phyloP scores from a whole-genome alignment of 2,888 invertebrate genomes.

The Rotaria macrura region DNA sequence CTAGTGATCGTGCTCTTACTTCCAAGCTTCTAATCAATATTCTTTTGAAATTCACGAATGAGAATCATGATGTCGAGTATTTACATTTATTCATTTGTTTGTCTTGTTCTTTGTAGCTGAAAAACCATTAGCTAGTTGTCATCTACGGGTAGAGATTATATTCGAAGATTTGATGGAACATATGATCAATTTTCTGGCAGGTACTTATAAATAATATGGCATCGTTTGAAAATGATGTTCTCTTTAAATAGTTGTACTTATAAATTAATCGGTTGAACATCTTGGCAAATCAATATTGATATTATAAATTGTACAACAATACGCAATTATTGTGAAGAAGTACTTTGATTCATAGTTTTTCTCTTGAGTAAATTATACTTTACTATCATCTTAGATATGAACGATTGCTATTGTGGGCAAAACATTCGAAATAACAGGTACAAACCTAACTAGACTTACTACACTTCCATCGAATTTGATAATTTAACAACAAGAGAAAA shows the following conservation, averaged over 20 bases:
- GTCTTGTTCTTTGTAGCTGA: neutral
- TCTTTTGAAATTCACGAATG: too few relatives aligned
- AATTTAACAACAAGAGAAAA: conserved; percentile 9
- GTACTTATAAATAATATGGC: neutral
- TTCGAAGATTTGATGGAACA: conserved; percentile 31
- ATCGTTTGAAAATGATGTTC: too few relatives aligned
- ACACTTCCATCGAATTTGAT: neutral
- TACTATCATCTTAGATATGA: neutral
- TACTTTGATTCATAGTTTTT: neutral
- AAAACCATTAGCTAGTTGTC: conserved; percentile 26
- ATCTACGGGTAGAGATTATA: conserved; percentile 24
- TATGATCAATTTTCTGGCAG: conserved; percentile 22
- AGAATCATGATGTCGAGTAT: too few relatives aligned
- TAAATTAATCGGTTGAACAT: conserved; percentile 20
- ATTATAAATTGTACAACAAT: conserved; percentile 5
- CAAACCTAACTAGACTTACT: neutral
- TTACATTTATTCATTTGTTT: neutral
- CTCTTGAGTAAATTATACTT: neutral
- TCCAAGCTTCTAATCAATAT: too few relatives aligned
- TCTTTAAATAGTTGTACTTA: conserved; percentile 20
- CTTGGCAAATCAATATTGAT: conserved; percentile 30
- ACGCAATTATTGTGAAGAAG: conserved; percentile 2
- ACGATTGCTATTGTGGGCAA: neutral
- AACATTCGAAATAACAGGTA: neutral
- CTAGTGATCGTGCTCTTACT: too few relatives aligned